Conservation (phyloP, 1,140 invertebrate species). For the Leptinotarsa texana region DNA sequence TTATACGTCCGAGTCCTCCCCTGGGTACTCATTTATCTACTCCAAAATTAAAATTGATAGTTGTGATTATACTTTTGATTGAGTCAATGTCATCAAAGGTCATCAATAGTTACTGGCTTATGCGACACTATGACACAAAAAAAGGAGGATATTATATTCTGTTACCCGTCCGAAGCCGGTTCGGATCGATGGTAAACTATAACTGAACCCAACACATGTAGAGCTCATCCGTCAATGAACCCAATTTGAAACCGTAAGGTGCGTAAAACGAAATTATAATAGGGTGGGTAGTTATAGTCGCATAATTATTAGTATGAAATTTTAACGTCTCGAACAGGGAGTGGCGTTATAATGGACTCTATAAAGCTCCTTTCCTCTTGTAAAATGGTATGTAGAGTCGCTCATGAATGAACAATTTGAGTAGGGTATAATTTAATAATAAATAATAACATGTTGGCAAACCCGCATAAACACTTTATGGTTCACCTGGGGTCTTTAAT, state of each 20-base stretch:
- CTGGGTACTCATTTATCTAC: too few relatives aligned
- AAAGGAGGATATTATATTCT: too few relatives aligned
- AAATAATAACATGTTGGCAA: slow-evolving; percentile 27
- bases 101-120: too few relatives aligned
- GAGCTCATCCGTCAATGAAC: not conserved
- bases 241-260: slow-evolving; percentile 4
- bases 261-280: slow-evolving; percentile 4
- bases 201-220: not conserved
- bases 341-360: slow-evolving; percentile 16
- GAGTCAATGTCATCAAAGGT: too few relatives aligned
- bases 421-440: slow-evolving; percentile 32
- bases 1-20: too few relatives aligned
- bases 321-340: slow-evolving; percentile 13
- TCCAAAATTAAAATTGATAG: too few relatives aligned
- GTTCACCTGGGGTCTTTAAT: slow-evolving; percentile 30
- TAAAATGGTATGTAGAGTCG: slow-evolving; percentile 15
- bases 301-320: slow-evolving; percentile 1
- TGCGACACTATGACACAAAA: too few relatives aligned
- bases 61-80: too few relatives aligned
- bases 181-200: too few relatives aligned
- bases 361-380: slow-evolving; percentile 22
- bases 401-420: slow-evolving; percentile 29
- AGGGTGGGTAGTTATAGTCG: not conserved
- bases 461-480: slow-evolving; percentile 30
- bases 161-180: too few relatives aligned